Percentiles rank a stretch among this genome's conserved stretches.
phyloP scores from a whole-genome alignment of 2,888 invertebrate species.

The Clistopyga incitator region DNA sequence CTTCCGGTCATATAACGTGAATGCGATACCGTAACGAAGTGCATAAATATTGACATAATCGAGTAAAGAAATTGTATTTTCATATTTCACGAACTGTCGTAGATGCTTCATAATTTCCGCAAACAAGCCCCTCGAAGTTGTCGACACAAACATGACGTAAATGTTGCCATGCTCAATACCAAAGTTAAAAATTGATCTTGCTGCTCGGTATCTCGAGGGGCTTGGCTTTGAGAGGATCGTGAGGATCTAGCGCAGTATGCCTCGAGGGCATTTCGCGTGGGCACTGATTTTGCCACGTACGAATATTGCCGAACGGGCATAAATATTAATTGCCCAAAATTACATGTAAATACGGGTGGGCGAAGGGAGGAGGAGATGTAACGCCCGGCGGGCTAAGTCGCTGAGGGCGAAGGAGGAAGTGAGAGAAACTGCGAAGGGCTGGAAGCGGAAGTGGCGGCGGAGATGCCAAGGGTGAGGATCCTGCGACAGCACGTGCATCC shows the following conservation, averaged over 20 bases:
- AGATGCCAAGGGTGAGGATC: constrained; percentile 64
- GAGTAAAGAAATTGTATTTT: too few relatives aligned
- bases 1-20: too few relatives aligned
- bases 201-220: not conserved
- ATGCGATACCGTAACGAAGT: too few relatives aligned
- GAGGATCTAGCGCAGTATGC: constrained; percentile 50
- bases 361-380: constrained; percentile 61
- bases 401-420: constrained; percentile 13
- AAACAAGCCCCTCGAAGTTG: not conserved
- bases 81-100: too few relatives aligned
- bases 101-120: not conserved
- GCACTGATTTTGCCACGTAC: constrained; percentile 61
- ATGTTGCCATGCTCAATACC: constrained; percentile 1
- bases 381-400: constrained; percentile 12
- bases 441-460: constrained; percentile 51
- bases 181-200: constrained; percentile 13
- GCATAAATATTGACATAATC: too few relatives aligned
- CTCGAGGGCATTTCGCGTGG: constrained; percentile 30
- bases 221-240: constrained; percentile 30
- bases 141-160: not conserved
- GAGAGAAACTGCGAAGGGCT: constrained; percentile 37
- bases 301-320: constrained; percentile 73
- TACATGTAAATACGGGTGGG: constrained; percentile 81
- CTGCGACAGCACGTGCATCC: constrained; percentile 81
- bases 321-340: constrained; percentile 83